Evolutionary conservation across 1,140 invertebrate species (phyloP), one percentile per base, ranked within the genome.

Genomic region (Druon quercuslanigerum): DNA sequence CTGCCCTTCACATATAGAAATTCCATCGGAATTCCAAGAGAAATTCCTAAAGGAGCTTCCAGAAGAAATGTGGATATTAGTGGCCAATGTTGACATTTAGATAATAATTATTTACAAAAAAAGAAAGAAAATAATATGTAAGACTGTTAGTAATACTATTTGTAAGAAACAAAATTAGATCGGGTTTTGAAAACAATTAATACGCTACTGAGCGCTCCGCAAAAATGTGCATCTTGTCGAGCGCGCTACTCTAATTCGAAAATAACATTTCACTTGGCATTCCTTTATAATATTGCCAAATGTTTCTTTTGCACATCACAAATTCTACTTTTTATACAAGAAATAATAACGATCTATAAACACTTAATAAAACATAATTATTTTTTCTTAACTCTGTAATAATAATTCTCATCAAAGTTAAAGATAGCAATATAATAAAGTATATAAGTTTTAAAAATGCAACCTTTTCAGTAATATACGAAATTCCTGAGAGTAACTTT

Each of bases 261-360:
- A 66, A 66, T 66, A 66, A 66, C 60, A 66, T 66, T 66, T 60
- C 11, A 33, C 25, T 60, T 66, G 25, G 60, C 33, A 66, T 66
- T 66, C 33, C 60, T 66, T 66, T 66, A 40, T 40, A 14, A 66
- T 40, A 66, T 66, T 66, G 25, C 60, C 33, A 66, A 66, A 66
- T 46, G 40, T 46, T 6, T 54, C n/a, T 19, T 9, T 9, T 17
- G 7, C 0, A 54, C 8, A 46, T 46, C 8, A 46, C 1, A 2
- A 54, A 40, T 40, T n/a, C 16, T 1, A 40, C 57, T 16, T n/a
- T 14, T 0, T 33, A 66, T 16, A 40, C 13, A 66, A 46, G 5
- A 66, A 66, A 66, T 66, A 25, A 60, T 16, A n/a, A 40, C 9
- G 13, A 25, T 9, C 14, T 40, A 40, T n/a, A 40, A 66, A 40